Base-by-base conservation (phyloP, 1,140 invertebrate genomes). In the Sycobia sp. region DNA sequence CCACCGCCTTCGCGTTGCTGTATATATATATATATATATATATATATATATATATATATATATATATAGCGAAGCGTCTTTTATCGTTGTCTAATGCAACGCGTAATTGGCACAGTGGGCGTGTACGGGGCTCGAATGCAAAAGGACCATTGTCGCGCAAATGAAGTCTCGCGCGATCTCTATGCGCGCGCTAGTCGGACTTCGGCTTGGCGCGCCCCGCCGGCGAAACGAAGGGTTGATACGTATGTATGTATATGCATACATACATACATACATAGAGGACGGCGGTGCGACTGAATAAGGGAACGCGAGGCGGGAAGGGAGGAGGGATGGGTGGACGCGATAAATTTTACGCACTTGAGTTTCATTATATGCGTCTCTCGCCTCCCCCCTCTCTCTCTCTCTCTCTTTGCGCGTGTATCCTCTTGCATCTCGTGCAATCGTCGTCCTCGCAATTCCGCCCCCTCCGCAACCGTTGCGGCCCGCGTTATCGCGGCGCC, bases 41-140 rank as follows among this genome's bases (percentile, higher is more conserved):
- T n/a, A n/a, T n/a, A n/a, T n/a, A n/a, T n/a, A n/a, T n/a, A n/a
- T n/a, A n/a, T n/a, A n/a, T n/a, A n/a, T n/a, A n/a, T n/a, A n/a
- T n/a, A n/a, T n/a, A n/a, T n/a, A n/a, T n/a, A 0, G 39, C 38
- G 38, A 29, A 38, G 41, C 11, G 32, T 14, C 41, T 43, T 46
- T 62, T 62, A 55, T 62, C 60, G 50, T 9, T 55, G 60, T 55
- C 51, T 62, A 62, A 62, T 62, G 60, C 60, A 62, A 47, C 60
- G 60, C 39, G 51, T 62, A 62, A 62, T 62, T 62, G 51, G 43
- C 14, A 38, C 50, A 41, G 41, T n/a, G n/a, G 29, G 49, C 49
- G 18, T 4, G 18, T 36, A 20, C 49, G 10, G 16, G 5, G 29
- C 49, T 41, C n/a, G n/a, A n/a, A n/a, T n/a, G n/a, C n/a, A n/a